A percentile compares a stretch with the other conserved stretches of the same genome.
Evolutionary conservation across 2,797 vertebrate species (phyloP).

Genomic region (Mus caroli): DNA sequence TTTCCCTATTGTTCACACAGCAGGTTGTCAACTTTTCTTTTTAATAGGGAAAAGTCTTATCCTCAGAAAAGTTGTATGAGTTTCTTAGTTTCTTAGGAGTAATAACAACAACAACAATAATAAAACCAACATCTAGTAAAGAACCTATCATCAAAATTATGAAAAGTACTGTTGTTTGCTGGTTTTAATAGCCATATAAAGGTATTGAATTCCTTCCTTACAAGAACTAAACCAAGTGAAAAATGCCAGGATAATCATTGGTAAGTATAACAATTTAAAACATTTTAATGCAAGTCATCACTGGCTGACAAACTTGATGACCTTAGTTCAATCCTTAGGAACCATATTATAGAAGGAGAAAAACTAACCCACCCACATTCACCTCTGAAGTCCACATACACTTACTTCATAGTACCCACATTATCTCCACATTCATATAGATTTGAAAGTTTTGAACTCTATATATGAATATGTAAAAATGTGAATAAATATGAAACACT

Average conservation of each 20-base stretch:
- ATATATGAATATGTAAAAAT: slow-evolving; percentile 11
- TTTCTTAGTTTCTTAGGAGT: slow-evolving; percentile 71
- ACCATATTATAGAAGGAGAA: not conserved
- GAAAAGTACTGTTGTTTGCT: slow-evolving; percentile 51
- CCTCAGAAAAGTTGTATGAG: slow-evolving; percentile 48
- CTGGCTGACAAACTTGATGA: not conserved
- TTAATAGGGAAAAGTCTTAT: slow-evolving; percentile 75
- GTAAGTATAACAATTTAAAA: slow-evolving; percentile 27
- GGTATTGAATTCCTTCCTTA: slow-evolving; percentile 65
- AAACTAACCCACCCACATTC: not conserved
- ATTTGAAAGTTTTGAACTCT: slow-evolving; percentile 15
- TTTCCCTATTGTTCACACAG: slow-evolving; percentile 72
- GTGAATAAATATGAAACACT: slow-evolving; percentile 50
- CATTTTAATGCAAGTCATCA: not conserved
- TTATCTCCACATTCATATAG: not conserved
- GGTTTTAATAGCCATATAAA: slow-evolving; percentile 53
- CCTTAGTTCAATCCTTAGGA: not conserved
- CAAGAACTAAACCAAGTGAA: slow-evolving; percentile 61
- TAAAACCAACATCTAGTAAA: slow-evolving; percentile 66
- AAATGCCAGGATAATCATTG: slow-evolving; percentile 14
- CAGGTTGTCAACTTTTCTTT: slow-evolving; percentile 71
- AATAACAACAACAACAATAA: slow-evolving; percentile 39
- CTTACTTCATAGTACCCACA: not conserved
- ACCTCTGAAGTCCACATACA: not conserved
- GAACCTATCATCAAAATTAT: slow-evolving; percentile 65